Conservation (phyloP, 2,888 invertebrate species). For the Temnothorax rugatulus region DNA sequence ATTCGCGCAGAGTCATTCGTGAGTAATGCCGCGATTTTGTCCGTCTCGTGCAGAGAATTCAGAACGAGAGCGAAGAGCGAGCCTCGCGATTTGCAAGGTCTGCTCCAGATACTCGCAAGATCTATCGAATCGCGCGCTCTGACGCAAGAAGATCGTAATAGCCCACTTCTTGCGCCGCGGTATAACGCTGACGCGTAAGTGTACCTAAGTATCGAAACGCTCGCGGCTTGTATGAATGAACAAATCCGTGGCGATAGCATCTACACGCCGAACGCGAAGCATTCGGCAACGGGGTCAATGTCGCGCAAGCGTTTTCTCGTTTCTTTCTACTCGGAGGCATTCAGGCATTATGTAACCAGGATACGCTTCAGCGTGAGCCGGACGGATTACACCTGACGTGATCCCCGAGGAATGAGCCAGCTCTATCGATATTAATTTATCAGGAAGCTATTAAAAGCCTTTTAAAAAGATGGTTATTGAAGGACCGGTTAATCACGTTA, state of each 20-base stretch:
- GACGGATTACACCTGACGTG: constrained; percentile 19
- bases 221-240: constrained; percentile 41
- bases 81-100: background rate
- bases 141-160: constrained; percentile 14
- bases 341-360: constrained; percentile 58
- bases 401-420: background rate
- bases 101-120: background rate
- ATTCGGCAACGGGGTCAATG: constrained; percentile 71
- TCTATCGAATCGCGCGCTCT: background rate
- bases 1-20: no score
- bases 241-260: constrained; percentile 44
- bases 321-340: constrained; percentile 41
- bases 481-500: background rate
- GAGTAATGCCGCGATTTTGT: background rate
- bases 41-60: background rate
- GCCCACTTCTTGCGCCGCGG: background rate
- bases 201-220: background rate
- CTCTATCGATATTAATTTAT: background rate
- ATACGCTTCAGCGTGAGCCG: constrained; percentile 32
- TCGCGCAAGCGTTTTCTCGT: constrained; percentile 63
- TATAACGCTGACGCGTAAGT: background rate
- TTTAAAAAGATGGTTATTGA: background rate
- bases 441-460: background rate
- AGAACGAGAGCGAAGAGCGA: background rate
- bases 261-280: constrained; percentile 51